These are phyloP conservation scores for Calameuta filiformis DNA, from an alignment of 2,888 invertebrate genomes.

Conservation along the genomic window DNA sequence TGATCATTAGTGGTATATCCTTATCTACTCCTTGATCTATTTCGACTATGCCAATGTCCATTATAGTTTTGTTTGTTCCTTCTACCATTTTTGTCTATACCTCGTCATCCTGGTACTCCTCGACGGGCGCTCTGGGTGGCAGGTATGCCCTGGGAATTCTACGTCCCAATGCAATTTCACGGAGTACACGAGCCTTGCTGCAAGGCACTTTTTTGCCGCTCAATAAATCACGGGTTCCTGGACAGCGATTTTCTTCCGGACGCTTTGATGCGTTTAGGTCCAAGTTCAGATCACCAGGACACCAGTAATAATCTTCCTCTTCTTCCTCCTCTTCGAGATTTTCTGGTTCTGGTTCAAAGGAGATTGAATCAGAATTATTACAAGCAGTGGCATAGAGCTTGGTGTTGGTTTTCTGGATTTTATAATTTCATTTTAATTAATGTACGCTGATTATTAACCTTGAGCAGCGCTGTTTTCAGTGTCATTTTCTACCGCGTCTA, in stretches of 20 bases:
- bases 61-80: not conserved
- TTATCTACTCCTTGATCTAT: not conserved
- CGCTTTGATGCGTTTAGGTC: not conserved
- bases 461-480: not conserved
- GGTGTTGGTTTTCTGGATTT: not conserved
- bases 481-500: not conserved
- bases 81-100: not conserved
- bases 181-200: not conserved
- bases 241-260: not conserved
- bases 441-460: not conserved
- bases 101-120: not conserved
- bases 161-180: conserved; percentile 13
- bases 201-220: conserved; percentile 2
- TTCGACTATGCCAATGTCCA: not conserved
- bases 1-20: not conserved
- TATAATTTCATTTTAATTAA: not conserved
- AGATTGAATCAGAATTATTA: not conserved
- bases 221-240: conserved; percentile 6
- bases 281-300: not conserved
- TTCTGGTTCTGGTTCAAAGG: not conserved
- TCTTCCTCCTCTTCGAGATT: not conserved
- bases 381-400: not conserved
- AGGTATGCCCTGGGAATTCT: not conserved
- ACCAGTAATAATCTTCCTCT: not conserved
- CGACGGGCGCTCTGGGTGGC: not conserved